phyloP scores from a whole-genome alignment of 2,888 invertebrate species.

The Deroplatys truncata region DNA sequence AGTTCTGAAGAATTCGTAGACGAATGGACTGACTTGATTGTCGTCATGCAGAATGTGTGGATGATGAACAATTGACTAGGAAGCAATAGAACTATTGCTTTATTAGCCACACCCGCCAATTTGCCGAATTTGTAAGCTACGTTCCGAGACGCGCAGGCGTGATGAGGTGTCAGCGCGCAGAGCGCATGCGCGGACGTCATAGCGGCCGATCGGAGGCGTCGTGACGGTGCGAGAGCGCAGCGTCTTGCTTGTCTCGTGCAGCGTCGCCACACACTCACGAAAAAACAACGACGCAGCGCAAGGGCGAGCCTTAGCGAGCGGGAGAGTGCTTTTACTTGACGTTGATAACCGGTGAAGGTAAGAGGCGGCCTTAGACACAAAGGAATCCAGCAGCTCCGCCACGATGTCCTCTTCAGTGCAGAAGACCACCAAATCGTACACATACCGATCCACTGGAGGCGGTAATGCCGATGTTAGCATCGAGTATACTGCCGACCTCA shows the following conservation, averaged over 20 bases:
- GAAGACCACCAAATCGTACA: slow-evolving; percentile 81
- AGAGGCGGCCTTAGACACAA: neutral
- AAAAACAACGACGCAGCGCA: neutral
- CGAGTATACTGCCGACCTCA: slow-evolving; percentile 91
- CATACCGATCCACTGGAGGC: slow-evolving; percentile 83
- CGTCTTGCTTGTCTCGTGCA: neutral
- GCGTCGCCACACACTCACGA: neutral
- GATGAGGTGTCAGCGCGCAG: neutral
- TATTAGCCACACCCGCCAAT: neutral
- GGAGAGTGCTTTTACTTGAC: neutral
- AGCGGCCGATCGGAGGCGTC: neutral
- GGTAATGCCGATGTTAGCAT: slow-evolving; percentile 83
- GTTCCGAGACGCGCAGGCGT: neutral
- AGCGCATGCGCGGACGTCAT: neutral
- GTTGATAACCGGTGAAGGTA: neutral
- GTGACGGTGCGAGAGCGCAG: neutral
- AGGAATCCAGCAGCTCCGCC: neutral
- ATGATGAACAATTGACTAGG: neutral
- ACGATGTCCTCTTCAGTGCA: slow-evolving; percentile 46
- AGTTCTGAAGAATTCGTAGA: too few relatives aligned
- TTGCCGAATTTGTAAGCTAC: neutral
- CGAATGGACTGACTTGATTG: too few relatives aligned
- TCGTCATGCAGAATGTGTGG: neutral
- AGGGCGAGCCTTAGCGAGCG: neutral
- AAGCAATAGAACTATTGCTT: neutral